Percentiles rank a stretch among this genome's conserved stretches.
Evolutionary conservation across 2,888 invertebrate species (phyloP).

Genomic region (Trichacis sp.): DNA sequence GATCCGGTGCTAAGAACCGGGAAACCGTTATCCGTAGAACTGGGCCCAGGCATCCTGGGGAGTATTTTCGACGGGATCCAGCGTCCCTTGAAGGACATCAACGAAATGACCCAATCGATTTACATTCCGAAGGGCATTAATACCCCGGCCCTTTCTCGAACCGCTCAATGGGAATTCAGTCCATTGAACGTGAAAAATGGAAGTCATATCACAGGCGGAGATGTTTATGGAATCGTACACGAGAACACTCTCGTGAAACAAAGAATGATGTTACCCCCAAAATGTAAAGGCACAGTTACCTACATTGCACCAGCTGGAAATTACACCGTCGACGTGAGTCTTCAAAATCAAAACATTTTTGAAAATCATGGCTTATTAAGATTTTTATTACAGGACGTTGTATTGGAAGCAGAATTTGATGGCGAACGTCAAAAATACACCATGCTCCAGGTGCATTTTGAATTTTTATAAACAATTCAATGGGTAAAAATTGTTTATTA

Average conservation of each 20-base stretch:
- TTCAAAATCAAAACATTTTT: background rate
- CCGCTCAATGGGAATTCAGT: constrained; percentile 91
- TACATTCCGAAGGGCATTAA: constrained; percentile 99
- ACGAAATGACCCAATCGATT: constrained; percentile 93
- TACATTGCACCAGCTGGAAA: constrained; percentile 94
- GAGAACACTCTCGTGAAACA: constrained; percentile 99
- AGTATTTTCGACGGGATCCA: constrained; percentile 99
- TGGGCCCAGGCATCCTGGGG: constrained; percentile 99
- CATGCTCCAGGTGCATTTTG: constrained; percentile 84
- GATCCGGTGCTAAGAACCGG: constrained; percentile 99
- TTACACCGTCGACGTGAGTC: constrained; percentile 90
- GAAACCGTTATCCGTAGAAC: constrained; percentile 97
- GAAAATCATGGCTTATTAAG: too few species aligned
- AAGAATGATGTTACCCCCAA: constrained; percentile 94
- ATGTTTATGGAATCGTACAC: constrained; percentile 94
- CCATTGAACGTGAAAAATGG: constrained; percentile 88
- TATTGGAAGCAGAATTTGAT: constrained; percentile 98
- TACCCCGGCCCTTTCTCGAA: constrained; percentile 88
- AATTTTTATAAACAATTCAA: too few species aligned
- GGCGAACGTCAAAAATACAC: constrained; percentile 91
- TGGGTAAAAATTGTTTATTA: too few species aligned
- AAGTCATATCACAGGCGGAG: constrained; percentile 99
- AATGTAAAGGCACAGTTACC: constrained; percentile 95
- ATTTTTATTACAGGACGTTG: constrained; percentile 88
- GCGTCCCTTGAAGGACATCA: constrained; percentile 96